Conservation (phyloP, 2,113 vertebrate species). For the Scolopax mira region DNA sequence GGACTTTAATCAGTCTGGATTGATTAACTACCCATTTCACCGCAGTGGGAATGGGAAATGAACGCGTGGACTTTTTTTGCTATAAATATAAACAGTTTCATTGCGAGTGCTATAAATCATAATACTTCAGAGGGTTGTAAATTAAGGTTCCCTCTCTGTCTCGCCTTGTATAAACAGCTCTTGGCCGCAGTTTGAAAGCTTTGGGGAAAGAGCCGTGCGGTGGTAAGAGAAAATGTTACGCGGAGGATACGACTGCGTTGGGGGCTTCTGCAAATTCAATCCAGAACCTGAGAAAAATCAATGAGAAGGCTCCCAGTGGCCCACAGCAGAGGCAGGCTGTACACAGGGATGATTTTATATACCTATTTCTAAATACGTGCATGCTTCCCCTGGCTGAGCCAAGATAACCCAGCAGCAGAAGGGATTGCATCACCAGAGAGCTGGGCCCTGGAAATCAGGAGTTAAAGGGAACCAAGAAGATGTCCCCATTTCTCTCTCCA, state of each 20-base stretch:
- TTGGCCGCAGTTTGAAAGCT: neutral
- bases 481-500: neutral
- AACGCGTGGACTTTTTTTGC: neutral
- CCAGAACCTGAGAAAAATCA: neutral
- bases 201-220: neutral
- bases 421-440: neutral
- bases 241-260: neutral
- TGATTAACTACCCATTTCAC: slow-evolving; percentile 2
- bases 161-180: slow-evolving; percentile 1
- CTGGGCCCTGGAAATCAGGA: neutral
- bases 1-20: neutral
- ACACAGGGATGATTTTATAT: neutral
- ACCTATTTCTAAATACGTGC: neutral
- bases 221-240: neutral
- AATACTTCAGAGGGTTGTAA: slow-evolving; percentile 20
- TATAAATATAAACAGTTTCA: slow-evolving; percentile 49
- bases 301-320: neutral
- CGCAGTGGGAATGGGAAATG: slow-evolving; percentile 31
- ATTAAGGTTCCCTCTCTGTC: slow-evolving; percentile 26
- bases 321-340: neutral
- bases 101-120: slow-evolving; percentile 27
- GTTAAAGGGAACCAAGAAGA: neutral
- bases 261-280: neutral
- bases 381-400: neutral
- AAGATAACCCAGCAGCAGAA: neutral